Base-by-base conservation (phyloP, 2,797 vertebrate species). In the Spea hammondii region DNA sequence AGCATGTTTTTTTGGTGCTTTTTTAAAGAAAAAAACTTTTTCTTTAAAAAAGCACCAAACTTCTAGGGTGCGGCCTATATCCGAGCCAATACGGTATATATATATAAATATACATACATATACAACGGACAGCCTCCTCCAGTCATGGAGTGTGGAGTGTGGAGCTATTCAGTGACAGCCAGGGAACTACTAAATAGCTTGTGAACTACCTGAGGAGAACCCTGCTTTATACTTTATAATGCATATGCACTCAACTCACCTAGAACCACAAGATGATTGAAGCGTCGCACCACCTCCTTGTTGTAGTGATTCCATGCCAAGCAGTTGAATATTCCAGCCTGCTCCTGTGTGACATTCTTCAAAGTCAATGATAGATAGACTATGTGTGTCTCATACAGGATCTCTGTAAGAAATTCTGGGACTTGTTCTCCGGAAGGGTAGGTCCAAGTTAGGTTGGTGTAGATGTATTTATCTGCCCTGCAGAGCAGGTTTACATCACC, bases 391-490 rank as follows among this genome's bases (percentile, higher is more conserved):
- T 79, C 83, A 4, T 86, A 77, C 12, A 74, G 87, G 9, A 86
- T 81, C 55, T 85, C 14, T 0, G 88, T 85, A 0, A 87, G 70
- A 4, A 17, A 32, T 0, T 66, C 0, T 0, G 84, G 87, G 62
- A 94, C 69, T 0, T 13, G 87, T 75, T 83, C 83, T 67, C 90
- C 89, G 65, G 79, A 83, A n/a, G 93, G 90, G 77, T 91, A 86
- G 53, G 91, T 83, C 96, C 95, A 98, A 59, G 60, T 83, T 12
- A 97, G 87, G 57, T 89, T 84, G 4, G 86, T 91, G 86, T 94
- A 96, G 74, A 95, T 90, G 87, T 94, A 96, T 70, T 89, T 94
- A 62, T 94, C 87, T 5, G 92, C 94, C n/a, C 85, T 82, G 85
- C 96, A 98, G 65, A 89, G 92, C 83, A 98, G 85, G 4, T 5